These are phyloP conservation scores for Eidolon dupreanum DNA, from an alignment of 2,797 vertebrate genomes.

Conservation along the genomic window DNA sequence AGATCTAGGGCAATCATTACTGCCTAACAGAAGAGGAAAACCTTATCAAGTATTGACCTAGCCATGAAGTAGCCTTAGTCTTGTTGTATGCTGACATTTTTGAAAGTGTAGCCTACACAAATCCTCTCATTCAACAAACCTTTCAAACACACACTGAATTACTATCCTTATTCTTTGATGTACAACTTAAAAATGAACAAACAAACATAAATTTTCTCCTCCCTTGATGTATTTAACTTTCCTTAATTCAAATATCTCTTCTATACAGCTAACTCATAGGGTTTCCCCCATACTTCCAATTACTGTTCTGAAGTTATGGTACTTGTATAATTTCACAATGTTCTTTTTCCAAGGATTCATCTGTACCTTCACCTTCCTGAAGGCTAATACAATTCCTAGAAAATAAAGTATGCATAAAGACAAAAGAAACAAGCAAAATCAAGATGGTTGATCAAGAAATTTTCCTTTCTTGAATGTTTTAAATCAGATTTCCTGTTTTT, in stretches of 20 bases:
- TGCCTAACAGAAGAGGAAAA: background rate
- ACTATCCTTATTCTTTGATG: background rate
- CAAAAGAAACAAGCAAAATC: background rate
- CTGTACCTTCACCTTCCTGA: background rate
- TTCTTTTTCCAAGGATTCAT: background rate
- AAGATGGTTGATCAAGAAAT: conserved; percentile 16
- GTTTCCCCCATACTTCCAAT: background rate
- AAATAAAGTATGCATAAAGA: background rate
- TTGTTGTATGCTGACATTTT: background rate
- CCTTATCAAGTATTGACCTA: background rate
- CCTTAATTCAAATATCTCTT: background rate
- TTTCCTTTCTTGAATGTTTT: conserved; percentile 39
- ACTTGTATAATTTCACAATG: background rate
- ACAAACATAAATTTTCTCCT: background rate
- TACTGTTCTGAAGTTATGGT: background rate
- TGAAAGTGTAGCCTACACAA: background rate
- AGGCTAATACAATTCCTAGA: background rate
- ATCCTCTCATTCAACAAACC: background rate
- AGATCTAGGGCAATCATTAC: background rate
- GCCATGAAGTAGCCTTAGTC: background rate
- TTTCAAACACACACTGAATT: background rate
- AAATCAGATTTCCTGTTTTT: conserved; percentile 36
- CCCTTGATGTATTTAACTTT: background rate
- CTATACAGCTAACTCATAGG: background rate
- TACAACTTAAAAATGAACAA: background rate